Conservation (phyloP, 2,888 invertebrate species). For the Brachypterus glaber region DNA sequence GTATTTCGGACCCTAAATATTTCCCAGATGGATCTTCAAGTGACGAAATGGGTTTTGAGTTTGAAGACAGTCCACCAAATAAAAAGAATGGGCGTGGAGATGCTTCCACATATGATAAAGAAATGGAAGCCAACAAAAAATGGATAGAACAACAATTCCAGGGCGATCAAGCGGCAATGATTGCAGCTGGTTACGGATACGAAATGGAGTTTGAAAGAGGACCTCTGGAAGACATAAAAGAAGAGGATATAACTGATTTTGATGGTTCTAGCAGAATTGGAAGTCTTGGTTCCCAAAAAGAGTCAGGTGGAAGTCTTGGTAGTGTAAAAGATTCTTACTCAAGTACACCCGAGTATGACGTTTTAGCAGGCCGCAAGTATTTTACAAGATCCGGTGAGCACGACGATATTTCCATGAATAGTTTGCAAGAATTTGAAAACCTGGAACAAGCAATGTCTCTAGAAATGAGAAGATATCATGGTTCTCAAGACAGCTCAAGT, state of each 20-base stretch:
- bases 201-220: conserved; percentile 75
- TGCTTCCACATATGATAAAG: conserved; percentile 44
- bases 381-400: conserved; percentile 76
- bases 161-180: conserved; percentile 54
- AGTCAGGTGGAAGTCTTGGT: conserved; percentile 64
- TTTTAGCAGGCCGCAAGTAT: conserved; percentile 72
- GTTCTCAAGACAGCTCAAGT: conserved; percentile 73
- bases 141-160: conserved; percentile 89
- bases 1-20: conserved; percentile 42
- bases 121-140: conserved; percentile 67
- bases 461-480: conserved; percentile 61
- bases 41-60: conserved; percentile 57
- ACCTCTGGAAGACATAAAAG: conserved; percentile 83
- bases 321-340: conserved; percentile 83
- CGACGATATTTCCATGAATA: conserved; percentile 86
- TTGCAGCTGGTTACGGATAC: conserved; percentile 53
- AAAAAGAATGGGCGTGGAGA: conserved; percentile 28
- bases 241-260: conserved; percentile 82
- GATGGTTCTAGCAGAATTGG: conserved; percentile 66
- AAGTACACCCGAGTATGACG: conserved; percentile 87
- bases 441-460: conserved; percentile 75
- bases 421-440: conserved; percentile 89
- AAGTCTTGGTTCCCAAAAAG: conserved; percentile 68
- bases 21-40: conserved; percentile 45
- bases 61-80: conserved; percentile 56